These are phyloP conservation scores for Bellardia pandia DNA, from an alignment of 2,888 invertebrate genomes.

Conservation along the genomic window DNA sequence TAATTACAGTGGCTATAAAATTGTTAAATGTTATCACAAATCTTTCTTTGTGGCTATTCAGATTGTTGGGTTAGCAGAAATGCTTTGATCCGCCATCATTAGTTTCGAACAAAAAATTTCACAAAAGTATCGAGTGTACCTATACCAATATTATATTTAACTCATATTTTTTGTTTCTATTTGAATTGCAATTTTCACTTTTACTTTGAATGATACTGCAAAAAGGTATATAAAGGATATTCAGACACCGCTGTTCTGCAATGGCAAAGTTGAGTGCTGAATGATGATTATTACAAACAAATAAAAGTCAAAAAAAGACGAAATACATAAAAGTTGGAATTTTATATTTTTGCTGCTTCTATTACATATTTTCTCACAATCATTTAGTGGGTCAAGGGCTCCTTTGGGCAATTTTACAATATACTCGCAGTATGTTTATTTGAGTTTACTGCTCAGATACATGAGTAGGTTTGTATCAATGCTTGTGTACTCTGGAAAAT, in stretches of 20 bases:
- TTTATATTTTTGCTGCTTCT: background rate
- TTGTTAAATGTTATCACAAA: no score
- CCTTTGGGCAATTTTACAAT: constrained; percentile 44
- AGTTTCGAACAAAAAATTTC: no score
- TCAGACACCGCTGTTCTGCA: background rate
- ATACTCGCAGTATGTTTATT: constrained; percentile 48
- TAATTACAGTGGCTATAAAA: no score
- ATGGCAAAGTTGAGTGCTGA: constrained; percentile 25
- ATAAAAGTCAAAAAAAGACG: background rate
- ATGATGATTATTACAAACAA: constrained; percentile 25
- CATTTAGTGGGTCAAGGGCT: constrained; percentile 66
- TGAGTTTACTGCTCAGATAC: constrained; percentile 11
- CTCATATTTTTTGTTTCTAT: background rate
- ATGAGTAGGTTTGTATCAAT: background rate
- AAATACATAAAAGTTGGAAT: constrained; percentile 19
- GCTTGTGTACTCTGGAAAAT: constrained; percentile 9
- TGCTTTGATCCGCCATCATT: no score
- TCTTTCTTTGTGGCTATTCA: no score
- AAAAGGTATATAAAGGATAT: background rate
- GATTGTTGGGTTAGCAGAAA: no score
- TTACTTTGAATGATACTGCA: background rate
- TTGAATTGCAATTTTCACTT: constrained; percentile 7
- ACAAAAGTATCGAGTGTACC: no score
- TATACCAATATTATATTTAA: no score
- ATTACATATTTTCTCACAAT: constrained; percentile 31